phyloP scores from a whole-genome alignment of 2,888 invertebrate species.

The Eupithecia exiguata region DNA sequence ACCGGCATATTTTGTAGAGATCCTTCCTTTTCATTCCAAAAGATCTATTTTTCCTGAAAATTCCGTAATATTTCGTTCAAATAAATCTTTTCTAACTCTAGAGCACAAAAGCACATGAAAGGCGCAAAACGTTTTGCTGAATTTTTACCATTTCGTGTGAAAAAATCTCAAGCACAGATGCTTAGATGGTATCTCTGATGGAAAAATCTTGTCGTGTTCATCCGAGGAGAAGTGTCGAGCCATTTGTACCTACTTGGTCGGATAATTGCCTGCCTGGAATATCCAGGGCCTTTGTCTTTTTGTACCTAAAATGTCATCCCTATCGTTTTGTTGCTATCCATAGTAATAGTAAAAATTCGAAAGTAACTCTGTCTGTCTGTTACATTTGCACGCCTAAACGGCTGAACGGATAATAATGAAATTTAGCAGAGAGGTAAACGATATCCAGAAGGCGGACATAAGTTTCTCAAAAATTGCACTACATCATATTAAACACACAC shows the following conservation, averaged over 20 bases:
- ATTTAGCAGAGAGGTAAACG: too few relatives aligned
- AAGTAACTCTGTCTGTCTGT: too few relatives aligned
- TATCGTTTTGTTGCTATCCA: neutral
- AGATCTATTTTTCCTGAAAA: neutral
- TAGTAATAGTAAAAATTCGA: too few relatives aligned
- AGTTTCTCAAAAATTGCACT: too few relatives aligned
- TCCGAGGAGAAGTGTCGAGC: neutral
- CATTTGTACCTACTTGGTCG: neutral
- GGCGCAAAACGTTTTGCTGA: constrained; percentile 4
- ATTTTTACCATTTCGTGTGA: constrained; percentile 1
- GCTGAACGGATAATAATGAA: too few relatives aligned
- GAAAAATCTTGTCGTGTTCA: constrained; percentile 8
- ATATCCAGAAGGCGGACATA: too few relatives aligned
- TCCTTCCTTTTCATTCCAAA: neutral
- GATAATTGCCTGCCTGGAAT: neutral
- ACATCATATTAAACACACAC: too few relatives aligned
- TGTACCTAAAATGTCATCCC: neutral
- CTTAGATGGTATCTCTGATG: constrained; percentile 2
- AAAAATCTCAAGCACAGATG: neutral
- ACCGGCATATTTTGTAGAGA: neutral
- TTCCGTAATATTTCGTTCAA: neutral
- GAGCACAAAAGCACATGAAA: neutral
- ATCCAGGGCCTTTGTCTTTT: neutral
- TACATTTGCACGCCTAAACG: too few relatives aligned
- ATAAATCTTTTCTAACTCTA: neutral